A percentile compares a stretch with the other conserved stretches of the same genome.
Conservation (phyloP, 2,888 invertebrate species). For the Torymus aiolomorphi region DNA sequence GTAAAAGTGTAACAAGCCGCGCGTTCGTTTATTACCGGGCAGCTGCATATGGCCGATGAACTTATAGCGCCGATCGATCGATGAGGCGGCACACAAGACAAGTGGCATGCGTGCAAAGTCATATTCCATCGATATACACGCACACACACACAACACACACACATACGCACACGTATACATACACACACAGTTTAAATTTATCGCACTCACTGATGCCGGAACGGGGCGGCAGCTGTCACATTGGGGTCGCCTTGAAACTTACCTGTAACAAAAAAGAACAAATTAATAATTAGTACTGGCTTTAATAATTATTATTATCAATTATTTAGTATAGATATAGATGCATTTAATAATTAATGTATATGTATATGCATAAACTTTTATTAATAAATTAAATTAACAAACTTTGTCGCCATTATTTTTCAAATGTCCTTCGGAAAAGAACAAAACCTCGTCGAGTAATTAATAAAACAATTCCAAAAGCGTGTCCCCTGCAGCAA, state of each 20-base stretch:
- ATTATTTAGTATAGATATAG: too few relatives aligned
- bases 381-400: too few relatives aligned
- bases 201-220: conserved; percentile 3
- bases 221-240: neutral
- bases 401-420: too few relatives aligned
- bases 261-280: conserved; percentile 46
- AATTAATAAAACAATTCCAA: too few relatives aligned
- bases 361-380: too few relatives aligned
- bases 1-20: neutral
- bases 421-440: too few relatives aligned
- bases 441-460: too few relatives aligned
- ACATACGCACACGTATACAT: too few relatives aligned
- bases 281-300: neutral
- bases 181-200: conserved; percentile 26
- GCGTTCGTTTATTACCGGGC: neutral
- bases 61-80: conserved; percentile 23
- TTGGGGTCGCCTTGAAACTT: conserved; percentile 10
- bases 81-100: conserved; percentile 4
- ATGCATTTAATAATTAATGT: too few relatives aligned
- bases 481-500: too few relatives aligned
- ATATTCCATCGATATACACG: neutral
- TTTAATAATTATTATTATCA: too few relatives aligned
- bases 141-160: too few relatives aligned
- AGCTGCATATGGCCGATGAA: conserved; percentile 26
- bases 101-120: neutral